These are phyloP conservation scores for Lapara coniferarum DNA, from an alignment of 2,888 invertebrate genomes.

Conservation along the genomic window DNA sequence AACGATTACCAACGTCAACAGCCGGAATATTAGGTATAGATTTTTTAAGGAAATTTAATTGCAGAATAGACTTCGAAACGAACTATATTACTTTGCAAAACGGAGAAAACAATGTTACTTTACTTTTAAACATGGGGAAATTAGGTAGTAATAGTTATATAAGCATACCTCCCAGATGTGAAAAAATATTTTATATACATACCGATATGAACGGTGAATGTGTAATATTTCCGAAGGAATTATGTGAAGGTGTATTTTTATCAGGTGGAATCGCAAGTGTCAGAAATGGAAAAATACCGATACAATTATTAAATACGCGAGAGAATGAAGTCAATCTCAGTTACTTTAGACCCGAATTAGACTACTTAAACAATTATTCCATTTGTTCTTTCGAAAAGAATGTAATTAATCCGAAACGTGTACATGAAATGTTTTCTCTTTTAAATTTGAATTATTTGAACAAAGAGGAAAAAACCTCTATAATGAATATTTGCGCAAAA, in stretches of 20 bases:
- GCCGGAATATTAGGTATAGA: not conserved
- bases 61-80: not conserved
- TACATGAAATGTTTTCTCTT: too few species aligned
- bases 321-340: not conserved
- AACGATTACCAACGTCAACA: not conserved
- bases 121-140: not conserved
- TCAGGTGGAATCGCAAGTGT: too few species aligned
- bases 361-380: not conserved
- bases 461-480: constrained; percentile 1
- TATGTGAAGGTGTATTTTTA: constrained; percentile 1
- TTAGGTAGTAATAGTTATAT: not conserved
- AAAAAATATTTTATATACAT: not conserved
- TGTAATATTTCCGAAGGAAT: not conserved
- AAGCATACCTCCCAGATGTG: not conserved
- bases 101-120: not conserved
- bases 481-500: constrained; percentile 34
- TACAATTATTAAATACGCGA: not conserved
- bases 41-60: not conserved
- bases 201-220: not conserved
- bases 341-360: not conserved
- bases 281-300: not conserved
- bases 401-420: too few species aligned
- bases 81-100: not conserved
- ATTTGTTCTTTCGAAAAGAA: too few species aligned
- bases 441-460: too few species aligned